Percentiles rank a stretch among this genome's conserved stretches.
These are phyloP conservation scores for Sinhomidia bicolor DNA, from an alignment of 2,888 invertebrate genomes.

Conservation along the genomic window DNA sequence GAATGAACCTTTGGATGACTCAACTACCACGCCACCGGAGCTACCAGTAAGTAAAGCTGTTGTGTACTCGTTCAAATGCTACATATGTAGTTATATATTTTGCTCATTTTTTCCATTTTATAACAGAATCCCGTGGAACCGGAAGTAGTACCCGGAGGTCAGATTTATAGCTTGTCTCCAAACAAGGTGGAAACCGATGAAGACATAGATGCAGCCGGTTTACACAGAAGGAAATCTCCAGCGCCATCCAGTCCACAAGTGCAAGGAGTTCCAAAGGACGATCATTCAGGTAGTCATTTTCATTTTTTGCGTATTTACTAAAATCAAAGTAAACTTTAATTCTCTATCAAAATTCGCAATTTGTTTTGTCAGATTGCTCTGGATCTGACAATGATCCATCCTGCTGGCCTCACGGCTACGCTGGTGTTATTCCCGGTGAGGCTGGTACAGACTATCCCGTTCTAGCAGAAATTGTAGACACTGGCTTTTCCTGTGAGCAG, in stretches of 20 bases:
- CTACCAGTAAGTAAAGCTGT: constrained; percentile 3
- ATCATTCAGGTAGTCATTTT: not conserved
- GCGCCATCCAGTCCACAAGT: constrained; percentile 13
- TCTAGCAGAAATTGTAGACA: constrained; percentile 75
- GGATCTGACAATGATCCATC: constrained; percentile 63
- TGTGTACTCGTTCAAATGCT: too few relatives aligned
- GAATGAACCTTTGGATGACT: not conserved
- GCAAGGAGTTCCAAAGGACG: not conserved
- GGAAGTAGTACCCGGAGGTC: not conserved
- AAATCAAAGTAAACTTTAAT: too few relatives aligned
- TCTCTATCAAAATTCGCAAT: not conserved
- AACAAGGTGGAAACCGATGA: not conserved
- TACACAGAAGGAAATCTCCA: not conserved
- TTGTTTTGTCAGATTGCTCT: not conserved
- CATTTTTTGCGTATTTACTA: too few relatives aligned
- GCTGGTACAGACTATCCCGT: constrained; percentile 79
- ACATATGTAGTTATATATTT: too few relatives aligned
- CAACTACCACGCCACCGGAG: not conserved
- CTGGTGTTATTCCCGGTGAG: constrained; percentile 77
- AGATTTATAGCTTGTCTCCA: not conserved
- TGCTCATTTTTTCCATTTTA: too few relatives aligned
- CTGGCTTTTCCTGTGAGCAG: constrained; percentile 76
- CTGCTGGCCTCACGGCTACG: constrained; percentile 77
- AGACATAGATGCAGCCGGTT: not conserved
- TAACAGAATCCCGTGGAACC: constrained; percentile 18